Base-by-base conservation (phyloP, 2,113 vertebrate species). In the Apteryx owenii region DNA sequence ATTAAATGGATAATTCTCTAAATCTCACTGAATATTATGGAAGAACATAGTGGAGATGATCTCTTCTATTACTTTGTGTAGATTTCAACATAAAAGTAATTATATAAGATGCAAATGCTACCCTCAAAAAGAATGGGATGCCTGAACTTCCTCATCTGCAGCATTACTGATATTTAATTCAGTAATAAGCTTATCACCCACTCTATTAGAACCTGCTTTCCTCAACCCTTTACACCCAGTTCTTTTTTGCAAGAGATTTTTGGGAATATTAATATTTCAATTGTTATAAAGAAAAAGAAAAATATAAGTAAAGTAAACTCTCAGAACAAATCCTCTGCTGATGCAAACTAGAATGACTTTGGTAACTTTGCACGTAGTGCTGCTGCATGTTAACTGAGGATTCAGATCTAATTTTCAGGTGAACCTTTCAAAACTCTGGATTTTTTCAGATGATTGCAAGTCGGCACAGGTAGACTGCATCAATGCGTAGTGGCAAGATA, bases 171-270 rank as follows among this genome's bases (percentile, higher is more conserved):
- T 86, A 80, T 33, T 90, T 94, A 91, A 75, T 78, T 93, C 96
- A 91, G 54, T 90, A 90, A 96, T 96, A 91, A 96, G 86, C 65
- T 91, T 93, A 88, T 88, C 31, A 58, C 33, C 42, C 92, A 54
- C 53, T 81, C 66, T 85, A 48, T 80, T 82, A 95, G 62, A 87
- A 88, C 25, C 44, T 54, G 62, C 58, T 94, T 93, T 80, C 81
- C 93, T 76, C 79, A 93, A 33, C 62, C n/a, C n/a, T 91, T 81
- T 94, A 91, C 96, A 93, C 90, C 50, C 29, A 82, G 29, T 73
- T 82, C 42, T 64, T 91, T 93, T 75, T 50, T 73, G 56, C n/a
- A 75, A 64, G 58, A 56, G 70, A 80, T 79, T 95, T 85, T 94
- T 7, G 51, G 65, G 76, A 93, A 79, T 76, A 90, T 84, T 29